Conservation (phyloP, 2,113 vertebrate species). For the Rhodinocichla rosea region DNA sequence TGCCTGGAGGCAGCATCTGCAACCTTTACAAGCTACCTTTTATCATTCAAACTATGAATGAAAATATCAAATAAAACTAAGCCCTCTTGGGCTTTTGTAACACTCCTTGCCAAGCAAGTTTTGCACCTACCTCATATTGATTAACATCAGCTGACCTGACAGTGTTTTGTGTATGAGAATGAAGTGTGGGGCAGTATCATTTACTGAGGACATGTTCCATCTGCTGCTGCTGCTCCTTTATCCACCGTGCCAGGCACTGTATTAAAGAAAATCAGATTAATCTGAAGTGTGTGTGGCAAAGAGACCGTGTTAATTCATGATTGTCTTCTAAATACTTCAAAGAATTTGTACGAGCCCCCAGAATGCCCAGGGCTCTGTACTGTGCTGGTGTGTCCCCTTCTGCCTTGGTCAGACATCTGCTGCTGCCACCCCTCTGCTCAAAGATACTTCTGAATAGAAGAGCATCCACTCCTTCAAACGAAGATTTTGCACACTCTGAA, state of each 20-base stretch:
- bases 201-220: not conserved
- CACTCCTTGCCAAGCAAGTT: not conserved
- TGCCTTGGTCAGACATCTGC: not conserved
- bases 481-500: not conserved
- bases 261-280: constrained; percentile 4
- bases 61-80: not conserved
- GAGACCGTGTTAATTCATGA: not conserved
- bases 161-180: not conserved
- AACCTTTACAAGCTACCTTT: not conserved
- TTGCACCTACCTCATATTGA: not conserved
- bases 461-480: not conserved
- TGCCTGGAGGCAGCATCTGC: not conserved
- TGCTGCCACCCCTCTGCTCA: not conserved
- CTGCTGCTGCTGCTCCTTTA: not conserved
- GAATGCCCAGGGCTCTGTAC: not conserved
- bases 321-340: not conserved
- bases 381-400: not conserved
- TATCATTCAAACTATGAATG: not conserved
- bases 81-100: not conserved
- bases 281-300: not conserved
- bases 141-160: fast-evolving
- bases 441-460: not conserved
- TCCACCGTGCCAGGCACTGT: not conserved
- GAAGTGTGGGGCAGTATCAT: not conserved
- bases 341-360: not conserved